Conservation (phyloP, 2,888 invertebrate species). For the Rhagonycha fulva region DNA sequence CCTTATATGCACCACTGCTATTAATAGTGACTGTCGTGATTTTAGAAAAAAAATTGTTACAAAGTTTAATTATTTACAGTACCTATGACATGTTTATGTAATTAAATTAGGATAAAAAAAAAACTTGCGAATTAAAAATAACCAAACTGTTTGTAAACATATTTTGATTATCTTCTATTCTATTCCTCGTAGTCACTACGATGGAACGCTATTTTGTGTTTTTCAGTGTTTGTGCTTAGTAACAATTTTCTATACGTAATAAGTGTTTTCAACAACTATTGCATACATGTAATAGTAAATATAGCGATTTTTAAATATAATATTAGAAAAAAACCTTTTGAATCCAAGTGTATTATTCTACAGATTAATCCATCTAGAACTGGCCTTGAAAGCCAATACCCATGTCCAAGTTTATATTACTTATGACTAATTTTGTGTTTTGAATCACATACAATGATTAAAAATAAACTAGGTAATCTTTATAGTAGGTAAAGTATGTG, state of each 20-base stretch:
- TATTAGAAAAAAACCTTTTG: neutral
- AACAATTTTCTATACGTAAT: neutral
- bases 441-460: conserved; percentile 17
- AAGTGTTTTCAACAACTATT: neutral
- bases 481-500: neutral
- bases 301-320: neutral
- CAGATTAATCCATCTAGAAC: neutral
- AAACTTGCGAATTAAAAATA: neutral
- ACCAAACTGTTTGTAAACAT: neutral
- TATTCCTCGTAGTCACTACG: neutral
- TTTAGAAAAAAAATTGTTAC: neutral
- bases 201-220: neutral
- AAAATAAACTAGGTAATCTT: conserved; percentile 3
- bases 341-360: neutral
- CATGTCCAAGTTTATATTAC: conserved; percentile 27
- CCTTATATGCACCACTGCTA: neutral
- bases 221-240: neutral
- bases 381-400: conserved; percentile 23
- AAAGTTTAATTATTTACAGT: neutral
- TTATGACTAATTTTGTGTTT: conserved; percentile 22
- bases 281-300: neutral
- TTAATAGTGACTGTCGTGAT: neutral
- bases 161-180: neutral
- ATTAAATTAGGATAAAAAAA: neutral
- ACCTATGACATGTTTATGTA: neutral